phyloP scores from a whole-genome alignment of 2,113 vertebrate species.

The Stictonetta naevosa region DNA sequence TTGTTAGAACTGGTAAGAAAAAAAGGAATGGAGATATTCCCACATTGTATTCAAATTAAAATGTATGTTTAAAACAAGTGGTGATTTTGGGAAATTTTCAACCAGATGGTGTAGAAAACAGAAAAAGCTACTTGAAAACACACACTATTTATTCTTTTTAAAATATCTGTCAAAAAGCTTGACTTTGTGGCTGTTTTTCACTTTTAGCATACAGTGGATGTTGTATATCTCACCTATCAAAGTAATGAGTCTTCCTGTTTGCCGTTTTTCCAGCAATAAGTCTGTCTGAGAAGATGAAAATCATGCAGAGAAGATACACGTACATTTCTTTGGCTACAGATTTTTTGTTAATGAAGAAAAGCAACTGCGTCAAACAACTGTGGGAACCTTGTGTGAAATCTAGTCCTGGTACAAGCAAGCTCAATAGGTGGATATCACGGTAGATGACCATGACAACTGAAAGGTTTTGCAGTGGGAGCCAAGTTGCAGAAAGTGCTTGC shows the following conservation, averaged over 20 bases:
- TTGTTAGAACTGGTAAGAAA: neutral
- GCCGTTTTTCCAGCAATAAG: neutral
- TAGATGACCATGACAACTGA: neutral
- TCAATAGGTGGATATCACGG: neutral
- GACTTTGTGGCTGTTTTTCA: neutral
- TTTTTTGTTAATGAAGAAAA: neutral
- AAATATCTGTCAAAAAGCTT: neutral
- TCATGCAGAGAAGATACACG: neutral
- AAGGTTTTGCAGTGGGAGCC: neutral
- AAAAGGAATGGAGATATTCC: constrained; percentile 9
- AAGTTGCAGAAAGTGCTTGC: neutral
- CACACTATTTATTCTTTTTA: neutral
- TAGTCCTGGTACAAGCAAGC: neutral
- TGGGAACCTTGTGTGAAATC: neutral
- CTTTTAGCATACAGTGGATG: neutral
- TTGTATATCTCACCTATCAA: neutral
- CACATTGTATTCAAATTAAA: constrained; percentile 38
- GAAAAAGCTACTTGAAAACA: constrained; percentile 18
- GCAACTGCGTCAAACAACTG: neutral
- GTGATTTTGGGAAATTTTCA: neutral
- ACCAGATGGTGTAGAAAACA: constrained; percentile 27
- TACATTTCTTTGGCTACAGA: neutral
- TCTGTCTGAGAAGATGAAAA: neutral
- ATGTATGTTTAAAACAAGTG: neutral
- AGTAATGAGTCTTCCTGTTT: neutral